These are phyloP conservation scores for Drosophila pseudotalamancana DNA, from an alignment of 2,888 invertebrate species.

Conservation along the genomic window DNA sequence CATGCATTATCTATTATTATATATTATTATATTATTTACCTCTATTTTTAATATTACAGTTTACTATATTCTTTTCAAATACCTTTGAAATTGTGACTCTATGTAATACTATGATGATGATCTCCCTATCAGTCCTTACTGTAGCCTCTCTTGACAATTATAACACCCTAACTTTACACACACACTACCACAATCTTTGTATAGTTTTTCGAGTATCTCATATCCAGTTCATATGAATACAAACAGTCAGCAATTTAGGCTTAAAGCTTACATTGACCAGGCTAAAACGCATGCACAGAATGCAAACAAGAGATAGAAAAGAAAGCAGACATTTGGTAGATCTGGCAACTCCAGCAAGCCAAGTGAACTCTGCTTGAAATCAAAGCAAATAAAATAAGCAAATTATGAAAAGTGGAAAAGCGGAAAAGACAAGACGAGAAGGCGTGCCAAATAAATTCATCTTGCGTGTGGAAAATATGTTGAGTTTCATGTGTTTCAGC, in stretches of 20 bases:
- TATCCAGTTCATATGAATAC: constrained; percentile 45
- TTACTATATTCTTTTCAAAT: no score
- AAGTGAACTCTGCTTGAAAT: constrained; percentile 33
- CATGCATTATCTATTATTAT: no score
- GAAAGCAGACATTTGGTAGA: constrained; percentile 11
- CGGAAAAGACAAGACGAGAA: constrained; percentile 8
- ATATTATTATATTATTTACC: no score
- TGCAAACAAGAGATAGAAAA: constrained; percentile 10
- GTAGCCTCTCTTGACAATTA: no score
- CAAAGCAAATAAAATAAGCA: constrained; percentile 67
- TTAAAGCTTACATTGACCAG: constrained; percentile 51
- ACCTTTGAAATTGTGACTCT: no score
- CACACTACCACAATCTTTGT: constrained; percentile 25
- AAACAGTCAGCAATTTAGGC: constrained; percentile 47
- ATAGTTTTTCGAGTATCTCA: constrained; percentile 59
- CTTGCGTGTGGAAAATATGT: constrained; percentile 33
- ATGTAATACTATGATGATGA: no score
- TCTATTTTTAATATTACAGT: no score
- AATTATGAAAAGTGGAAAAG: constrained; percentile 54
- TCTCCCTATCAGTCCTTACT: no score
- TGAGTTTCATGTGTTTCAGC: constrained; percentile 16
- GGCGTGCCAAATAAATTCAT: constrained; percentile 54
- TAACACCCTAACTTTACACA: constrained; percentile 1
- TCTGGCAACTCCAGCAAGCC: constrained; percentile 12
- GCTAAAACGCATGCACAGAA: constrained; percentile 34